phyloP scores from a whole-genome alignment of 2,888 invertebrate species.

The Phrixothrix hirtus region DNA sequence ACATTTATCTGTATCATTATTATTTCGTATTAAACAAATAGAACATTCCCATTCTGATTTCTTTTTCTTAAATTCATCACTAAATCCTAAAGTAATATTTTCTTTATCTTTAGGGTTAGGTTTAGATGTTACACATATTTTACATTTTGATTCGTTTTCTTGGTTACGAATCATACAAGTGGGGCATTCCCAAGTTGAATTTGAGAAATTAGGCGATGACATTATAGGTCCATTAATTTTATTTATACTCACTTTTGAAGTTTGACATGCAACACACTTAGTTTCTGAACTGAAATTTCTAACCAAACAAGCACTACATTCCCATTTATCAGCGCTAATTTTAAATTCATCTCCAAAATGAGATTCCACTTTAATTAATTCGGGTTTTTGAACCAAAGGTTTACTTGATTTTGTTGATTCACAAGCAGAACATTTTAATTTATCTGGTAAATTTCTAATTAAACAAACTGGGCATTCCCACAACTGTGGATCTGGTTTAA shows the following conservation, averaged over 20 bases:
- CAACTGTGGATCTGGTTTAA: slow-evolving; percentile 60
- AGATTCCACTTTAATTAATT: not conserved
- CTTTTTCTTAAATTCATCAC: slow-evolving; percentile 58
- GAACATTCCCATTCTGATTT: slow-evolving; percentile 62
- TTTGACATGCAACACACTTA: slow-evolving; percentile 64
- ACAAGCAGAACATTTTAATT: slow-evolving; percentile 61
- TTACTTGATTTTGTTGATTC: slow-evolving; percentile 56
- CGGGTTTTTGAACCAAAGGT: slow-evolving; percentile 3
- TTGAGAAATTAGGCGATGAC: slow-evolving; percentile 1
- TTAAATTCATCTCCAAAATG: slow-evolving; percentile 42
- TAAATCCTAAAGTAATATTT: slow-evolving; percentile 41
- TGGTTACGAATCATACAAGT: slow-evolving; percentile 66
- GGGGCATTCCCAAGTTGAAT: slow-evolving; percentile 69
- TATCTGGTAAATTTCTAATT: slow-evolving; percentile 60
- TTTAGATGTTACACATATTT: slow-evolving; percentile 60
- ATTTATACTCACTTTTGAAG: slow-evolving; percentile 54
- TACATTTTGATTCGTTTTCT: slow-evolving; percentile 55
- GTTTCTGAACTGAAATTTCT: slow-evolving; percentile 56
- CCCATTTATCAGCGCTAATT: slow-evolving; percentile 57
- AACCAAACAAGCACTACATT: slow-evolving; percentile 65
- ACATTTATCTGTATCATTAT: slow-evolving; percentile 56
- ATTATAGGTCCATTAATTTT: slow-evolving; percentile 13
- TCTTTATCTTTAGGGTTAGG: not conserved
- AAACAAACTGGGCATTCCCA: slow-evolving; percentile 72
- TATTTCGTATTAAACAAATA: slow-evolving; percentile 63